Conservation (phyloP, 2,113 vertebrate genomes). For the Scalopus aquaticus region DNA sequence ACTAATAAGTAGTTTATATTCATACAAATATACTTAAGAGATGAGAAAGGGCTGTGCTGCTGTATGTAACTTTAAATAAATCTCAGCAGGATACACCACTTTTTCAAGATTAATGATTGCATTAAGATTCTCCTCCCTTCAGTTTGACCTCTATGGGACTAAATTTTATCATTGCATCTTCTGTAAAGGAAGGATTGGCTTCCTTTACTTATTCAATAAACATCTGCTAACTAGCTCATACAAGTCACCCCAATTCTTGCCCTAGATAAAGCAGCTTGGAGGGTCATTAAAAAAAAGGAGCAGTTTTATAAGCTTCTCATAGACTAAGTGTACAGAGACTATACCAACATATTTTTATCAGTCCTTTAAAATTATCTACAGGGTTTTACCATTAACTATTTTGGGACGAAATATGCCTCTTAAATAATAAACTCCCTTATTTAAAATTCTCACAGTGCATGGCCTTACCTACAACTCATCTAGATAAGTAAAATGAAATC, state of each 20-base stretch:
- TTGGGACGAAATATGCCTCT: background rate
- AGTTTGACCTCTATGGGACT: background rate
- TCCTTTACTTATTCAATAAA: background rate
- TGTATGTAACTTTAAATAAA: background rate
- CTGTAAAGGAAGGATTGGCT: background rate
- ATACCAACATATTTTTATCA: background rate
- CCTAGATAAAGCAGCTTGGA: background rate
- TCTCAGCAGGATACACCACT: background rate
- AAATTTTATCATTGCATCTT: background rate
- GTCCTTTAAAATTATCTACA: background rate
- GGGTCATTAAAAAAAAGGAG: background rate
- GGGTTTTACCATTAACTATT: background rate
- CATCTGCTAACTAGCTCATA: background rate
- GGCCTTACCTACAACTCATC: background rate
- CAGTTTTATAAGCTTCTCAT: background rate
- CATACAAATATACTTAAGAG: background rate
- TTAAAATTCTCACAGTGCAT: background rate
- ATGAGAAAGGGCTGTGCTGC: background rate
- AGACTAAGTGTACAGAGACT: background rate
- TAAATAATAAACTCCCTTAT: background rate
- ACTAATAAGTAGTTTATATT: background rate
- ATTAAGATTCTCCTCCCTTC: background rate
- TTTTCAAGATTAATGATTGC: background rate
- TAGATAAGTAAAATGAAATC: background rate
- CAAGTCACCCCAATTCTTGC: background rate